Conservation (phyloP, 2,113 vertebrate genomes). For the Epinephelus lanceolatus region DNA sequence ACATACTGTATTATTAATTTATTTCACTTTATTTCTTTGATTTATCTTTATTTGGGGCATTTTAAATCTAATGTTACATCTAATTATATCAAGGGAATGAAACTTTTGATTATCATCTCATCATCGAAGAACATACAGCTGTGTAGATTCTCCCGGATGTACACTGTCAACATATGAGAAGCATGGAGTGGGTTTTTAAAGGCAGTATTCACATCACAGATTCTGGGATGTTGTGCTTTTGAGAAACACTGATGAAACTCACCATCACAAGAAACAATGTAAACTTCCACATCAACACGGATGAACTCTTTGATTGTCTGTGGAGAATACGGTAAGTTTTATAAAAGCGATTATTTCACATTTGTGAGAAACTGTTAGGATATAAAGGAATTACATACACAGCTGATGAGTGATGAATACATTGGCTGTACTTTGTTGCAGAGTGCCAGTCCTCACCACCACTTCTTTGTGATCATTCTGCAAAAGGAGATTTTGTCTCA, state of each 20-base stretch:
- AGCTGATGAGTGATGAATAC: not conserved
- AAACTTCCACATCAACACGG: conserved; percentile 88
- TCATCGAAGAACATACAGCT: conserved; percentile 90
- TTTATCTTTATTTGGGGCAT: not conserved
- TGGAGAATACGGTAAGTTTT: conserved; percentile 10
- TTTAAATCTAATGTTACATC: not conserved
- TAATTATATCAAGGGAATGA: not conserved
- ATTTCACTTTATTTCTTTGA: not conserved
- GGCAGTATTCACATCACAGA: not conserved
- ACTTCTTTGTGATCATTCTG: not conserved
- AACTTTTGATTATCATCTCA: conserved; percentile 75
- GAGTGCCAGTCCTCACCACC: not conserved
- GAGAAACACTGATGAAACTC: conserved; percentile 73
- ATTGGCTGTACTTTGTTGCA: not conserved
- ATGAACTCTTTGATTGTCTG: conserved; percentile 92
- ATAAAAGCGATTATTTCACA: not conserved
- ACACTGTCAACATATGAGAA: conserved; percentile 74
- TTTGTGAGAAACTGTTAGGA: not conserved
- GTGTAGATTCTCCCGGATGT: conserved; percentile 88
- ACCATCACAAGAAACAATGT: conserved; percentile 90
- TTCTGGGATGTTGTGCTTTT: conserved; percentile 81
- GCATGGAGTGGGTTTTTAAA: not conserved
- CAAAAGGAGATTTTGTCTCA: too few relatives aligned
- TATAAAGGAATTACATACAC: not conserved
- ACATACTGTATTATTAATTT: not conserved